phyloP scores from a whole-genome alignment of 1,140 invertebrate species.

The Antheraea mylitta region DNA sequence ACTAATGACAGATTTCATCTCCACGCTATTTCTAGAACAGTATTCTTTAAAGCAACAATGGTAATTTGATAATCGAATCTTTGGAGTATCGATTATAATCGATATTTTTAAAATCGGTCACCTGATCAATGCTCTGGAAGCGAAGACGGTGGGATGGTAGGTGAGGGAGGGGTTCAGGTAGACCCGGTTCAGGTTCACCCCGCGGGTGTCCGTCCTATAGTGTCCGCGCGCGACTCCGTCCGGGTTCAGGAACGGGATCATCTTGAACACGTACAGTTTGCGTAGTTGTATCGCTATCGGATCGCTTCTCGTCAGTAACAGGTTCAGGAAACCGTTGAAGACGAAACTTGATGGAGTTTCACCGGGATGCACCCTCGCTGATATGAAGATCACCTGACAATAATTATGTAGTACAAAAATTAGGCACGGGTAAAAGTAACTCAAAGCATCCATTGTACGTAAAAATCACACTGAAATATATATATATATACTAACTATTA shows the following conservation, averaged over 20 bases:
- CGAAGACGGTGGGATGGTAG: constrained; percentile 64
- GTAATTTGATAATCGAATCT: no score
- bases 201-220: constrained; percentile 93
- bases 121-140: constrained; percentile 67
- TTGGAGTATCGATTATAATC: no score
- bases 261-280: constrained; percentile 92
- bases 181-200: constrained; percentile 87
- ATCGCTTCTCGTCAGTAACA: constrained; percentile 87
- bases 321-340: constrained; percentile 93
- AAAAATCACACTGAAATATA: no score
- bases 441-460: no score
- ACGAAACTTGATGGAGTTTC: constrained; percentile 97
- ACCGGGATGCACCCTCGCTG: constrained; percentile 94
- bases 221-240: constrained; percentile 94
- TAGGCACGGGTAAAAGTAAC: no score
- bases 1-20: no score
- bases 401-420: neutral
- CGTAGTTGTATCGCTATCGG: constrained; percentile 86
- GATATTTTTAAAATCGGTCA: constrained; percentile 16
- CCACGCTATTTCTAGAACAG: no score
- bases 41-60: no score
- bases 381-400: constrained; percentile 89
- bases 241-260: constrained; percentile 96
- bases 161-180: constrained; percentile 64
- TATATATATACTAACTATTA: no score